These are phyloP conservation scores for Pseudocheirus occidentalis DNA, from an alignment of 2,797 vertebrate genomes.

Conservation along the genomic window DNA sequence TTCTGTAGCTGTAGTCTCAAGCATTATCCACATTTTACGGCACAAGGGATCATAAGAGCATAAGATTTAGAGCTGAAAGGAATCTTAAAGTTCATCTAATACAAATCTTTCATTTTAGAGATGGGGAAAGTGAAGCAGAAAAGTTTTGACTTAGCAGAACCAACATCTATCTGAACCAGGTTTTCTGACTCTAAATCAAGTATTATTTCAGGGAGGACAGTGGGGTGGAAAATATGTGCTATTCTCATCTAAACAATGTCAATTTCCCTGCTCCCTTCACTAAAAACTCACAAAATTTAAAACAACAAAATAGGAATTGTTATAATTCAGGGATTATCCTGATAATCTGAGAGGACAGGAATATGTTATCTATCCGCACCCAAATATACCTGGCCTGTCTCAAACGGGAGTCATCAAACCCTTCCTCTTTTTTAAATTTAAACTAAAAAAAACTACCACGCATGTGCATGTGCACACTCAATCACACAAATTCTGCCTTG, in stretches of 20 bases:
- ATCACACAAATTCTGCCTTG: conserved; percentile 3
- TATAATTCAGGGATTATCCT: background rate
- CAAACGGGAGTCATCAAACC: background rate
- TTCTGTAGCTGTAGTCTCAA: conserved; percentile 10
- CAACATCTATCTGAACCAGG: background rate
- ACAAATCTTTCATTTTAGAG: background rate
- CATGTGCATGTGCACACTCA: background rate
- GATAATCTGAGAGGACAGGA: background rate
- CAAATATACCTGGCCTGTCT: background rate
- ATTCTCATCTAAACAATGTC: background rate
- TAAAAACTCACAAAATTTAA: background rate
- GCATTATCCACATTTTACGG: background rate
- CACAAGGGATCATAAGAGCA: background rate
- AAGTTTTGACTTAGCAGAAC: background rate
- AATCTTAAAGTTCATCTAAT: background rate
- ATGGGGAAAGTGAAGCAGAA: background rate
- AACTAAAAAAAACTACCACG: background rate
- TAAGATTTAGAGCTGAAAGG: background rate
- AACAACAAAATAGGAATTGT: background rate
- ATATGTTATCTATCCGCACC: background rate
- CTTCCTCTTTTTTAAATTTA: background rate
- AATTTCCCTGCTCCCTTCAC: background rate
- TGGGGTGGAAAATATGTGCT: background rate
- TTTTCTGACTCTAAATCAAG: background rate
- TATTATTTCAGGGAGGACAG: background rate